Base-by-base conservation (phyloP, 2,113 vertebrate species). In the Buteo buteo region DNA sequence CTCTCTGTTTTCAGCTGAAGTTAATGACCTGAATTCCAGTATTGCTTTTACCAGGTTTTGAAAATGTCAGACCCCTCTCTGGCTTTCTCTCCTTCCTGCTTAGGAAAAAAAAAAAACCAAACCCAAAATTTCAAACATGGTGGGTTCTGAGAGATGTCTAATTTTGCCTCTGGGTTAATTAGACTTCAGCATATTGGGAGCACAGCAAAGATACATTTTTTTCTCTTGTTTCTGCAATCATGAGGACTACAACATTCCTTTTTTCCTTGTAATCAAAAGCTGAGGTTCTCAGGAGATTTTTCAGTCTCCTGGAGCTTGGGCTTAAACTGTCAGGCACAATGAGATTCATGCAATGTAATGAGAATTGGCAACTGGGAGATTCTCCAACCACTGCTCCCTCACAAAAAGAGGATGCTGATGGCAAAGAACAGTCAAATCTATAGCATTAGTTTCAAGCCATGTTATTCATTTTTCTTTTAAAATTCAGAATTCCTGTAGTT, bases 81-180 rank as follows among this genome's bases (percentile, higher is more conserved):
- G 81, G 82, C 52, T 90, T 87, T 91, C 20, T 90, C 77, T 78
- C 62, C 32, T 94, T 90, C 73, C 38, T 76, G 52, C 45, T 91
- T 61, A 40, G 58, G 17, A 26, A 18, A 18, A 50, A 71, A 70
- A 28, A 40, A 55, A 24, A 24, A 58, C 5, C 10, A 13, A 31
- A 2, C 8, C 4, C 28, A 10, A n/a, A 62, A 31, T 19, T 58
- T 42, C 49, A 72, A 61, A 58, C 12, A n/a, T 15, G 29, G 31
- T 36, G 32, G 3, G 7, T 83, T 89, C 50, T 91, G 62, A 86
- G 40, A 86, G 25, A 58, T 64, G 69, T 40, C 91, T 94, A 22
- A 54, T 97, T 93, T 94, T 85, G 86, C 70, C 58, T 94, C n/a
- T 80, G 74, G 66, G 69, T 92, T 96, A 90, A 78, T 84, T 24